Evolutionary conservation across 2,113 vertebrate genomes (phyloP).

Genomic region (Mus musculus): DNA sequence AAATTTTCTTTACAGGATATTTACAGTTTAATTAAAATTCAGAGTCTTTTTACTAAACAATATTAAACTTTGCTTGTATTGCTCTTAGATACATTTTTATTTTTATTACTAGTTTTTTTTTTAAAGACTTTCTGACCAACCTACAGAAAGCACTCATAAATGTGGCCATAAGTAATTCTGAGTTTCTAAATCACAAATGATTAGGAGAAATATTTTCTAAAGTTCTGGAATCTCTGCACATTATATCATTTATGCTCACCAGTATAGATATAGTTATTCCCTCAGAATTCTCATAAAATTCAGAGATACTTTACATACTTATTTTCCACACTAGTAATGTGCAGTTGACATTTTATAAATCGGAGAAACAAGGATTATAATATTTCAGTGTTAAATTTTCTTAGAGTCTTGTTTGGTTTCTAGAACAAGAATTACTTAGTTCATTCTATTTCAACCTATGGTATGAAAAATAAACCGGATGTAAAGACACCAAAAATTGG

Average conservation of each 20-base stretch:
- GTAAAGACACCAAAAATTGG: not conserved
- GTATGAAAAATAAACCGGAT: not conserved
- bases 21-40: not conserved
- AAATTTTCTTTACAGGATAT: not conserved
- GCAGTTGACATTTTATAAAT: not conserved
- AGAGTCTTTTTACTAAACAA: not conserved
- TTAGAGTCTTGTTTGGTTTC: not conserved
- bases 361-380: not conserved
- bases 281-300: not conserved
- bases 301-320: not conserved
- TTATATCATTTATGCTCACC: not conserved
- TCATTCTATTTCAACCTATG: too few species aligned
- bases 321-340: not conserved
- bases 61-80: not conserved
- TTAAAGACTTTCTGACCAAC: not conserved
- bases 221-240: not conserved
- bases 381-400: not conserved
- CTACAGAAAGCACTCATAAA: not conserved
- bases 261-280: not conserved
- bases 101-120: not conserved
- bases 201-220: conserved; percentile 7
- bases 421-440: not conserved
- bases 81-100: not conserved
- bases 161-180: not conserved
- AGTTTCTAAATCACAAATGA: not conserved